Conservation (phyloP, 2,113 vertebrate genomes). For the Stigmatopora argus region DNA sequence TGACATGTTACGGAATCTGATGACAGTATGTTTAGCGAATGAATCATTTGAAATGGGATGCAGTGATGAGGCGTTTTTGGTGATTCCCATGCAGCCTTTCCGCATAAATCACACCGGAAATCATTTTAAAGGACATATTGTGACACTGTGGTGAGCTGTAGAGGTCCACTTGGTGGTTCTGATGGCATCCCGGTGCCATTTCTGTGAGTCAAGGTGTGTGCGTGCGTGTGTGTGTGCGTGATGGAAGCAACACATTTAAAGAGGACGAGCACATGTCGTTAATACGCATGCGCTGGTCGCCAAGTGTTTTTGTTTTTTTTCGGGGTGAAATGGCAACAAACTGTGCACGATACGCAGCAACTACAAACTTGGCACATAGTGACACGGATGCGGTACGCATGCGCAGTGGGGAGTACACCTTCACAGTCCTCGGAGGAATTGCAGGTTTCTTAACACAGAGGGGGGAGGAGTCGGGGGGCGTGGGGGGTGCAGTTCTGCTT, state of each 20-base stretch:
- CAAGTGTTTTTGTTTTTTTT: constrained; percentile 21
- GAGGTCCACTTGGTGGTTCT: background rate
- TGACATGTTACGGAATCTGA: no score
- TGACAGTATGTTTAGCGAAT: background rate
- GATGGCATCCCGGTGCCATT: background rate
- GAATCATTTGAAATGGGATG: background rate
- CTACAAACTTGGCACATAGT: background rate
- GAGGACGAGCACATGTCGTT: background rate
- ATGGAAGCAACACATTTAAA: background rate
- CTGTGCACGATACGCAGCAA: background rate
- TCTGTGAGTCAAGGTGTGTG: no score
- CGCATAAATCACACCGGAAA: background rate
- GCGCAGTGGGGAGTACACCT: background rate
- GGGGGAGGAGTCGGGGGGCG: no score
- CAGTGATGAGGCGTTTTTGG: background rate
- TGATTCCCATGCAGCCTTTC: background rate
- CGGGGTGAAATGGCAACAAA: constrained; percentile 23
- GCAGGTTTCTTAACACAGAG: constrained; percentile 26
- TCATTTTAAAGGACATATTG: background rate
- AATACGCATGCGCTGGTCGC: constrained; percentile 29
- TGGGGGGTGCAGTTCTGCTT: constrained; percentile 12
- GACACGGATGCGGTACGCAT: background rate
- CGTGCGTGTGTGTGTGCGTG: background rate
- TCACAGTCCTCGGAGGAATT: constrained; percentile 14
- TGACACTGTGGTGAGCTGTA: background rate